Percentiles rank a stretch among this genome's conserved stretches.
These are phyloP conservation scores for Drosophila erecta DNA, from an alignment of 1,140 invertebrate species.

Conservation along the genomic window DNA sequence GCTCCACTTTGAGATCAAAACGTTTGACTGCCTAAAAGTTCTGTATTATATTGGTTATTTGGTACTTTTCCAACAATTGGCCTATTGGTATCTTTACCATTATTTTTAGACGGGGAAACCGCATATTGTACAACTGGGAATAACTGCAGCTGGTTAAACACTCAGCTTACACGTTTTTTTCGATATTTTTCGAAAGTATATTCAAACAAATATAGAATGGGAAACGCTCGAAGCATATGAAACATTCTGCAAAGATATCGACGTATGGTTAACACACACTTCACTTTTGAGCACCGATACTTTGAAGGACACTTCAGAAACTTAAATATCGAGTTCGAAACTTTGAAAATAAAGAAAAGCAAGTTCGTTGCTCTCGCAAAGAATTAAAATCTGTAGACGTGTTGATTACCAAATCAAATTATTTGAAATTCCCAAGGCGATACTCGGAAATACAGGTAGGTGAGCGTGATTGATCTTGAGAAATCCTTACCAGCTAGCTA, in stretches of 20 bases:
- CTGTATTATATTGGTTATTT: not conserved
- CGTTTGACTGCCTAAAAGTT: not conserved
- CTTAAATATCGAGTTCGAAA: not conserved
- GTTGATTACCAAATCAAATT: conserved; percentile 12
- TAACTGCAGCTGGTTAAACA: conserved; percentile 40
- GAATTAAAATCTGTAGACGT: conserved; percentile 4
- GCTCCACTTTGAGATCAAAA: not conserved
- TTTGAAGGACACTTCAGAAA: conserved; percentile 2
- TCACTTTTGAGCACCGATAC: not conserved
- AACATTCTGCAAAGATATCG: conserved; percentile 17
- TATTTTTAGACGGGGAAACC: conserved; percentile 19
- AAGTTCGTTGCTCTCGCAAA: not conserved
- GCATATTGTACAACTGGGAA: conserved; percentile 10
- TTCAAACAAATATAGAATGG: conserved; percentile 26
- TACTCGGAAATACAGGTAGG: conserved; percentile 16
- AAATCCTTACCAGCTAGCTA: conserved; percentile 15
- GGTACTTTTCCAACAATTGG: conserved; percentile 33
- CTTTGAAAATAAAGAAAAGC: conserved; percentile 1
- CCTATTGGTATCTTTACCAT: conserved; percentile 3
- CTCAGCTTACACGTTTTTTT: conserved; percentile 24
- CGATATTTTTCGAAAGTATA: not conserved
- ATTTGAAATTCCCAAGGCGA: conserved; percentile 5
- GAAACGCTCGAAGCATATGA: conserved; percentile 12
- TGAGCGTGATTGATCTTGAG: conserved; percentile 14
- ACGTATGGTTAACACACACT: not conserved